Evolutionary conservation across 2,888 invertebrate genomes (phyloP), one percentile per base, ranked within the genome.

Genomic region (Chrysina gloriosa): DNA sequence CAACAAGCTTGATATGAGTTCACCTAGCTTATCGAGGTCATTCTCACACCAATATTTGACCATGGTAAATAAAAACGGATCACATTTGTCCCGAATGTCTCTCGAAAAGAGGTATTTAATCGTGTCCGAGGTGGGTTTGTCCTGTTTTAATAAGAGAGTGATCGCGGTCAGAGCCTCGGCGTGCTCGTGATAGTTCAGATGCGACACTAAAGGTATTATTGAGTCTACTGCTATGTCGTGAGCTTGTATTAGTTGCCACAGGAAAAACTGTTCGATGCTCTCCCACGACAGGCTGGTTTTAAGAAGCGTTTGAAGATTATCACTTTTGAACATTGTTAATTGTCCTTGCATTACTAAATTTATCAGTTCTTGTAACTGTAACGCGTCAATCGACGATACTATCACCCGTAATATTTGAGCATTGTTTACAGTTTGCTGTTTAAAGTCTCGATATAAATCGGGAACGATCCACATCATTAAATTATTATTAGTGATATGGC

Each of bases 191-290:
- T 91, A 90, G 77, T 93, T 92, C 69, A 96, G 84, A 78, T 94
- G 94, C 14, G 91, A 89, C 73, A 93, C 84, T 73, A 92, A 85
- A 34, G 95, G 92, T 78, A 95, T 84, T 72, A 97, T 90, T 79
- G 93, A 92, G 78, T 96, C 96, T n/a, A 96, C 89, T 63, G 95
- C 92, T 79, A 97, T 93, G 81, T 96, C 95, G 81, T 98, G 98
- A 42, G 97, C 97, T 73, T 93, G 91, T 54, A 98, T 89, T 67
- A 99, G 86, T 83, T 98, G 97, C 98, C 98, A 99, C 48, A 98
- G 88, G 82, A 96, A 97, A 81, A 95, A 92, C 83, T 99, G 98
- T 83, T 98, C 98, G 76, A 97, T 95, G 1, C 97, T 97, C 84
- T 98, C 98, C 96, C 98, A 99, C 67, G 90, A 89, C 65, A 98